Evolutionary conservation across 2,888 invertebrate genomes (phyloP).

Genomic region (Tenodera sinensis): DNA sequence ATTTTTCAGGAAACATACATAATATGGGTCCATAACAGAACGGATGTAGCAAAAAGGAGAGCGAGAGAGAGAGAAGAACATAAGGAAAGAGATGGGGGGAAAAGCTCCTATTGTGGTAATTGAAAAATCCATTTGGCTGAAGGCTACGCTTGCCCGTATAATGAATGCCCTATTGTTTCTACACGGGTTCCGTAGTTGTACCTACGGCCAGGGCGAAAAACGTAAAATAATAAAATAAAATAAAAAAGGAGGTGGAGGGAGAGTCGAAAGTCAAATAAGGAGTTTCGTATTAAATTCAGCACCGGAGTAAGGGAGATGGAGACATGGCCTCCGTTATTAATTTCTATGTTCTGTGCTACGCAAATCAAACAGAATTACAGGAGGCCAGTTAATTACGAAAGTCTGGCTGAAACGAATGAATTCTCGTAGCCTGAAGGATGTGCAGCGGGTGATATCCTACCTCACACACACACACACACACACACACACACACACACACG

Average conservation of each 20-base stretch:
- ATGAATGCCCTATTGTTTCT: conserved; percentile 16
- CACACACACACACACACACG: background rate
- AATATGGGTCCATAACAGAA: background rate
- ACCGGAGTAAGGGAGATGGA: background rate
- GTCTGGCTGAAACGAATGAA: background rate
- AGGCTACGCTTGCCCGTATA: conserved; percentile 16
- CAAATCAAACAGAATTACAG: conserved; percentile 34
- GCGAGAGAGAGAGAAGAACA: background rate
- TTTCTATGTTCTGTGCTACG: conserved; percentile 31
- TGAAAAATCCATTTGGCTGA: conserved; percentile 23
- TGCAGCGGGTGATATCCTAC: background rate
- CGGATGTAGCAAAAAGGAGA: background rate
- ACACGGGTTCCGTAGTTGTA: background rate
- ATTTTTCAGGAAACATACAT: background rate
- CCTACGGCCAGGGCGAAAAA: background rate
- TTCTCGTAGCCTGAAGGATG: conserved; percentile 5
- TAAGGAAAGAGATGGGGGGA: background rate
- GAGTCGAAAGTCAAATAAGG: conserved; percentile 33
- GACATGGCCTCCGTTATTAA: conserved; percentile 31
- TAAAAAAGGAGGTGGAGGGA: conserved; percentile 15
- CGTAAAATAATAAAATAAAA: conserved; percentile 18
- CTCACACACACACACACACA: background rate
- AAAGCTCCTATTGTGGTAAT: conserved; percentile 18
- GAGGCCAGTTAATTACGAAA: conserved; percentile 32
- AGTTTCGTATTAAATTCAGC: conserved; percentile 31